phyloP scores from a whole-genome alignment of 2,113 vertebrate genomes.

The Scortum barcoo region DNA sequence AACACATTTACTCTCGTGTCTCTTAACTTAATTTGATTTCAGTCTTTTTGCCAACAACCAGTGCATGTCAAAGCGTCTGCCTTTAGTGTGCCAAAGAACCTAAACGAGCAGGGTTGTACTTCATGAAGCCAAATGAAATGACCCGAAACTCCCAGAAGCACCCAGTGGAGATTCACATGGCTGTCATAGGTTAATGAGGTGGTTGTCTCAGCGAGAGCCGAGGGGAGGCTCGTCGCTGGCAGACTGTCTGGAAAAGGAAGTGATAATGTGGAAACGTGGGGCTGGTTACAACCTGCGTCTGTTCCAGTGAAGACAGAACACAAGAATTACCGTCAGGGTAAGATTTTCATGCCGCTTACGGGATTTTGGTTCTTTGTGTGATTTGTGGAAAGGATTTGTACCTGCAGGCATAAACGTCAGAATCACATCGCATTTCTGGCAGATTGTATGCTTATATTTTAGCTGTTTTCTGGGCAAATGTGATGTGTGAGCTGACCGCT shows the following conservation, averaged over 20 bases:
- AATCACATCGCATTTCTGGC: neutral
- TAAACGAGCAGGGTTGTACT: neutral
- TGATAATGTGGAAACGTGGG: slow-evolving; percentile 51
- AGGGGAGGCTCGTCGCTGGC: slow-evolving; percentile 43
- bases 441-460: neutral
- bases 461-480: neutral
- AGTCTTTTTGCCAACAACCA: neutral
- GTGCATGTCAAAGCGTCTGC: neutral
- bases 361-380: slow-evolving; percentile 26
- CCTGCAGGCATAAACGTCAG: neutral
- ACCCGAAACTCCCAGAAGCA: neutral
- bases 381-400: neutral
- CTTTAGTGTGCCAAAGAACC: neutral
- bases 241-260: slow-evolving; percentile 67
- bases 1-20: neutral
- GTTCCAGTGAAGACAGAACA: slow-evolving; percentile 25
- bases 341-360: slow-evolving; percentile 15
- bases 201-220: slow-evolving; percentile 16
- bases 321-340: slow-evolving; percentile 18
- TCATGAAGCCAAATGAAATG: slow-evolving; percentile 2
- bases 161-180: slow-evolving; percentile 2
- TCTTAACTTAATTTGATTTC: neutral
- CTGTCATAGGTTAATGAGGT: slow-evolving; percentile 24
- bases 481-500: neutral
- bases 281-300: slow-evolving; percentile 56